phyloP scores from a whole-genome alignment of 1,140 invertebrate genomes.

The Nasonia vitripennis region DNA sequence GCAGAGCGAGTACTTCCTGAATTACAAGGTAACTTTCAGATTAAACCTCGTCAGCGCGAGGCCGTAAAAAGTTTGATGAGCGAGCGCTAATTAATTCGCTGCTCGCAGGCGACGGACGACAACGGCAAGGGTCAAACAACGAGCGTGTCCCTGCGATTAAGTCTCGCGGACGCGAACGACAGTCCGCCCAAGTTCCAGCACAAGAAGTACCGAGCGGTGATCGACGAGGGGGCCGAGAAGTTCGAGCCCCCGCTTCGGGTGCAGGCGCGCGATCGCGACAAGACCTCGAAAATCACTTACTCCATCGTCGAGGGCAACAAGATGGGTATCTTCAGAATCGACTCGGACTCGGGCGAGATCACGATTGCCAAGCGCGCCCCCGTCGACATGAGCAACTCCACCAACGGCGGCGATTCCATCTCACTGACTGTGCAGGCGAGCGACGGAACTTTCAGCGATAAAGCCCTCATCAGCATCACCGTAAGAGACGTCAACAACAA shows the following conservation, averaged over 20 bases:
- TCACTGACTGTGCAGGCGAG: slow-evolving; percentile 79
- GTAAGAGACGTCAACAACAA: slow-evolving; percentile 93
- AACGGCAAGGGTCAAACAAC: slow-evolving; percentile 85
- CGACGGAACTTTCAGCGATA: slow-evolving; percentile 84
- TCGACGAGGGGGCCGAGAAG: slow-evolving; percentile 88
- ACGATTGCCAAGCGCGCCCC: slow-evolving; percentile 78
- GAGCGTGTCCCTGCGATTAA: slow-evolving; percentile 86
- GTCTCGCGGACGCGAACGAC: slow-evolving; percentile 90
- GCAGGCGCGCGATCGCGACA: slow-evolving; percentile 86
- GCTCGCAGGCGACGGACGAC: slow-evolving; percentile 86
- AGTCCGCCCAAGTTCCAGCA: slow-evolving; percentile 87
- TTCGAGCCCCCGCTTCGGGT: slow-evolving; percentile 85
- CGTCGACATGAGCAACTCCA: slow-evolving; percentile 79
- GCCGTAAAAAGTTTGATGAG: not conserved
- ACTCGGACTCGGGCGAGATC: slow-evolving; percentile 82
- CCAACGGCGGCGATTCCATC: slow-evolving; percentile 76
- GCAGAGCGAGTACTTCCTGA: slow-evolving; percentile 87
- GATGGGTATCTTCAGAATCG: slow-evolving; percentile 81
- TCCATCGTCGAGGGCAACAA: slow-evolving; percentile 81
- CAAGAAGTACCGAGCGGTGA: slow-evolving; percentile 83
- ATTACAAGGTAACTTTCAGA: slow-evolving; percentile 82
- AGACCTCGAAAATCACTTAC: slow-evolving; percentile 87
- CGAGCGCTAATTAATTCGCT: not conserved
- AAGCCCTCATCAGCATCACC: slow-evolving; percentile 83
- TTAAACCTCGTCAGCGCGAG: not conserved